Evolutionary conservation across 2,888 invertebrate species (phyloP), one percentile per base, ranked within the genome.

Genomic region (Penaeus monodon): DNA sequence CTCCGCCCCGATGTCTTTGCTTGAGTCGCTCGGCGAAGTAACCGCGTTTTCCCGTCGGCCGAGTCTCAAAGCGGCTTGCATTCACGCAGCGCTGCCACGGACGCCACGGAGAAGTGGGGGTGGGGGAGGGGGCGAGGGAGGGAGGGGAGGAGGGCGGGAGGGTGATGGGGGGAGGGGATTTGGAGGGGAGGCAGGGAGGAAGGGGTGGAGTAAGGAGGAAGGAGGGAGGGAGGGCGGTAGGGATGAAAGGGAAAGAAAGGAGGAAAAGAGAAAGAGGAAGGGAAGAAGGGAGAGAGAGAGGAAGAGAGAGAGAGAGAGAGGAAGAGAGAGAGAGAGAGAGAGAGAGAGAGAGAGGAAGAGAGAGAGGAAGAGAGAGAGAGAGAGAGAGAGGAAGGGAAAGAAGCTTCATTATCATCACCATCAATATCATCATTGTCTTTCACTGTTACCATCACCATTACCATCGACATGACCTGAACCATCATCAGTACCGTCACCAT

Each of bases 21-120:
- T 33, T 65, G 76, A 86, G 44, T 81, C 86, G 77, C 63, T 81
- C 24, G 78, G 38, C 24, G 81, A 76, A 85, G 81, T 86, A 86
- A 86, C 86, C 86, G 81, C 49, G 86, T 86, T 86, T 86, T 86
- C 81, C 81, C 81, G 81, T 78, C 86, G 81, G 65, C 12, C 63
- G 86, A 78, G 24, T 86, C 49, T 68, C 76, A 86, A 86, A 86
- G 86, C 76, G 77, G 63, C 76, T 80, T 81, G 86, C 81, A 82
- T 86, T 80, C 81, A 81, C 17, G 63, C 81, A 86, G 86, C 44
- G 68, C 70, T 68, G 57, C 81, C 86, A 86, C 76, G 68, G 81
- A 66, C 65, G 49, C 49, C 29, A 29, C 0, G 78, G 57, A 63
- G 29, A 44, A 49, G 38, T 14, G 24, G 20, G 22, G 76, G 29